Evolutionary conservation across 2,113 vertebrate species (phyloP).

Genomic region (Alligator mississippiensis): DNA sequence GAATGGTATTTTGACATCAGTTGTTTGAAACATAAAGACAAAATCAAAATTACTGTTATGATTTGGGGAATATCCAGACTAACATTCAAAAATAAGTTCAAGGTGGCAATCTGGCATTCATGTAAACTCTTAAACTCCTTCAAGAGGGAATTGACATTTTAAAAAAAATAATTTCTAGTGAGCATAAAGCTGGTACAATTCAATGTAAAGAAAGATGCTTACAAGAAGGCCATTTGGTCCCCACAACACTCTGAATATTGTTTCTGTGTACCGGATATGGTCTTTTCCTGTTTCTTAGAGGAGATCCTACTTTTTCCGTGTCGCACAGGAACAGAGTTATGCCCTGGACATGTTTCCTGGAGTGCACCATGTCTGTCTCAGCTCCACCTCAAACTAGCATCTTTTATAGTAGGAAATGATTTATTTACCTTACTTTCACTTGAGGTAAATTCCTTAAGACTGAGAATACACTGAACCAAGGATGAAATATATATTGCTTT

Average conservation of each 20-base stretch:
- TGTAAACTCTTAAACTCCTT: not conserved
- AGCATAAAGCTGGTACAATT: not conserved
- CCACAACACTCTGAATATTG: not conserved
- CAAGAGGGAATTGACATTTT: not conserved
- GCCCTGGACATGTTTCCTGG: not conserved
- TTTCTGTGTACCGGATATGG: too few species aligned
- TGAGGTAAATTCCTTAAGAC: too few species aligned
- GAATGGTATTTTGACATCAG: not conserved
- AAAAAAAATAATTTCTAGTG: not conserved
- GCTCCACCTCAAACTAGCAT: not conserved
- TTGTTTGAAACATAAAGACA: not conserved
- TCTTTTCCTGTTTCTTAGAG: not conserved
- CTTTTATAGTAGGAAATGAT: not conserved
- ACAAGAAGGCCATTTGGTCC: not conserved
- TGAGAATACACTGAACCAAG: too few species aligned
- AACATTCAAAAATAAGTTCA: not conserved
- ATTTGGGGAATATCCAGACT: not conserved
- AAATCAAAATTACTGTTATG: not conserved
- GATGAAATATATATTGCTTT: not conserved
- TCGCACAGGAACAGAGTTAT: not conserved
- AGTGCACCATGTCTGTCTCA: not conserved
- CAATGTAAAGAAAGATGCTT: not conserved
- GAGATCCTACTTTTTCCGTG: not conserved
- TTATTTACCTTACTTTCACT: too few species aligned
- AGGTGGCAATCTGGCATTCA: not conserved